Evolutionary conservation across 2,113 vertebrate species (phyloP), one percentile per base, ranked within the genome.

Genomic region (Chamaea fasciata): DNA sequence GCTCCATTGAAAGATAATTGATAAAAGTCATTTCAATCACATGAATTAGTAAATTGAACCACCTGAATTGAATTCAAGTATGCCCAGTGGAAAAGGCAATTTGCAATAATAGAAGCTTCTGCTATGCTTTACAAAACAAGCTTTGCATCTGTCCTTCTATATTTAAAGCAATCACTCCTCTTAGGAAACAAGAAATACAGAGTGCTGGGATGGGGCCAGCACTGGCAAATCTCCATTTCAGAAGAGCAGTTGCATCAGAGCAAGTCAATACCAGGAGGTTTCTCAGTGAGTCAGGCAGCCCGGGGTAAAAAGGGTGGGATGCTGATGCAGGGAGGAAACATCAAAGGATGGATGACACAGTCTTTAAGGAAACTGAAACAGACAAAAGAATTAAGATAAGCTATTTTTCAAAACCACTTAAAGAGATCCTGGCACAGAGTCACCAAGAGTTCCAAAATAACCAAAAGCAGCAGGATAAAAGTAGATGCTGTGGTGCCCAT

Each of bases 231-330:
- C 74, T 97, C 89, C 81, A 95, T 76, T 92, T 94, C 90, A 91
- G 84, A 94, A 77, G 63, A 90, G 77, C 70, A 89, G 67, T 88
- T 96, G 94, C 83, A 92, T 91, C 94, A 96, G 94, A 92, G 60
- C 60, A 85, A 78, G 89, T 83, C 90, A 80, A 87, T 78, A 92
- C 42, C 21, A 7, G 91, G 85, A 91, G 82, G 69, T 86, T 92
- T 92, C 92, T 91, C 82, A 86, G 74, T 91, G 91, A 96, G 95
- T 92, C 92, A 89, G 92, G 96, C 89, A 84, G 92, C 91, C 90
- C 0, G 5, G 49, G 83, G 93, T 88, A 83, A 90, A 89, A 82
- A 69, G 67, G 70, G 86, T 93, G 95, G 92, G 91, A 93, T 93
- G 87, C 92, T 93, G 94, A 92, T 81, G 80, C 31, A 85, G 53